Base-by-base conservation (phyloP, 2,113 vertebrate species). In the Athene cunicularia region DNA sequence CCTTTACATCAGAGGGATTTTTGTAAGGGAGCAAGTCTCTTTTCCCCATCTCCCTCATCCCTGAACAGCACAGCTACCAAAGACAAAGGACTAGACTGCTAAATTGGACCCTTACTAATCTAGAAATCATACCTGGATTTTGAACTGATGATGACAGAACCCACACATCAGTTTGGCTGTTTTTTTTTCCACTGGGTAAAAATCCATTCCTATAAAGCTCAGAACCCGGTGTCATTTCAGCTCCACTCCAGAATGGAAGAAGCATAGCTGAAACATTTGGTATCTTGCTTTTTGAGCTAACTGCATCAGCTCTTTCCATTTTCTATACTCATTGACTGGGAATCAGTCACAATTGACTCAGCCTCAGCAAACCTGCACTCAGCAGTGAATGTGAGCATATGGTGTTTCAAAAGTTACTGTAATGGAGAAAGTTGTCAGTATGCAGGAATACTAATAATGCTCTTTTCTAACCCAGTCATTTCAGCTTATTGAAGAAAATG, bases 401-500 rank as follows among this genome's bases (percentile, higher is more conserved):
- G 27, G 20, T 55, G 41, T 71, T 89, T 43, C 50, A 43, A 19
- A 86, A 85, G 47, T 68, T 80, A 58, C 50, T 58, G 63, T 50
- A 33, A 30, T 21, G 73, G 60, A 53, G 39, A 47, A 83, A 72
- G 41, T 41, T 17, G 11, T 37, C 50, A 58, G 11, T 43, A 26
- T 52, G 58, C 70, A 66, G 60, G 30, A 86, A 49, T 14, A 72
- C 43, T 62, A 70, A 80, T 22, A 81, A 52, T 9, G 22, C 66
- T 88, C 14, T 92, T 81, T 95, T 96, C 68, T 86, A 84, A 94
- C 81, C 59, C 0, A 2, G 43, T 97, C 32, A 11, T 98, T 98
- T 92, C 96, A 99, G 99, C 98, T 99, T 91, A 64, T 98, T 76
- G 99, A 99, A 96, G 99, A 99, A 97, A 99, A 99, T 88, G 99